A percentile compares a stretch with the other conserved stretches of the same genome.
Evolutionary conservation across 2,113 vertebrate genomes (phyloP).

Genomic region (Paradisaea rubra): DNA sequence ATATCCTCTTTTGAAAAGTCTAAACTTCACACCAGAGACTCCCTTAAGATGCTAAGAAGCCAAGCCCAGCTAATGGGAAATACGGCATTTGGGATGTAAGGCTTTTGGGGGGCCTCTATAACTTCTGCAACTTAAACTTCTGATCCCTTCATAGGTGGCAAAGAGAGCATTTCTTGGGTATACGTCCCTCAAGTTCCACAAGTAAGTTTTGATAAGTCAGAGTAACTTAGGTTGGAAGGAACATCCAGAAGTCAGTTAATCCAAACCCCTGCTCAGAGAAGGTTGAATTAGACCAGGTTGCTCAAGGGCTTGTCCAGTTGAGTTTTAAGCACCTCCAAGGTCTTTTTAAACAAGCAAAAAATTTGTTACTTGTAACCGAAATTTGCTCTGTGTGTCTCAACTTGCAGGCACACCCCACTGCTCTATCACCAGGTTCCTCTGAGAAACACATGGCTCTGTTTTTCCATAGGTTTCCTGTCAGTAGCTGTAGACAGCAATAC

Average conservation of each 20-base stretch:
- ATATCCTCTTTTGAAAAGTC: not conserved
- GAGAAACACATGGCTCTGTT: not conserved
- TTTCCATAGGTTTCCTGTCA: not conserved
- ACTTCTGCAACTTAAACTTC: not conserved
- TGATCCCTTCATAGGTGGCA: not conserved
- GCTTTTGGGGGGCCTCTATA: not conserved
- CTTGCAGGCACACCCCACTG: not conserved
- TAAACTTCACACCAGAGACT: not conserved
- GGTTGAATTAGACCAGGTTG: not conserved
- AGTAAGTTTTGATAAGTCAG: not conserved
- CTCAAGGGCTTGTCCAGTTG: not conserved
- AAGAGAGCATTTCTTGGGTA: not conserved
- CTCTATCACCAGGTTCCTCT: not conserved
- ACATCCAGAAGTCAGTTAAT: not conserved
- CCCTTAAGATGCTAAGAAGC: not conserved
- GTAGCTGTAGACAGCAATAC: not conserved
- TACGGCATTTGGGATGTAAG: not conserved
- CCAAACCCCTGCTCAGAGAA: not conserved
- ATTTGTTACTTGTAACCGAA: not conserved
- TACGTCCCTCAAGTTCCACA: fast-evolving
- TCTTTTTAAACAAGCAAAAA: not conserved
- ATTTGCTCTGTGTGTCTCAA: not conserved
- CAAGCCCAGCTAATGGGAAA: not conserved
- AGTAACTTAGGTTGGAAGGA: not conserved
- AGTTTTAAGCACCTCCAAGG: not conserved